Base-by-base conservation (phyloP, 1,140 invertebrate species). In the Polyergus mexicanus region DNA sequence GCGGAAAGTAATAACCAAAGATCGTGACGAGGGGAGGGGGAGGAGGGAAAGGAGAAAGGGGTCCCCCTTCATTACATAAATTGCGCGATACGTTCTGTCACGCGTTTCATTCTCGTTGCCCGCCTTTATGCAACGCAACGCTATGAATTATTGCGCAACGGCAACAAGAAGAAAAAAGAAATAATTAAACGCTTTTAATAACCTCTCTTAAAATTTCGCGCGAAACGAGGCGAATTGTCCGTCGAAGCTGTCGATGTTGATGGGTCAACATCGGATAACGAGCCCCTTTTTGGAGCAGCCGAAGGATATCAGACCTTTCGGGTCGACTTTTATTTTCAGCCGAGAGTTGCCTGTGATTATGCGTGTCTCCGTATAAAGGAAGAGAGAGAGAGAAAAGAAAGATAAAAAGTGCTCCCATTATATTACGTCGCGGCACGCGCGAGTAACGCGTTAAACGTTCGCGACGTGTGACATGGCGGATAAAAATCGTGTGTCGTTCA, bases 161-260 rank as follows among this genome's bases (percentile, higher is more conserved):
- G 47, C 19, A 68, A 44, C 16, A 16, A 5, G 16, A 10, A 35
- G 3, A 32, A 60, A 60, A 19, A 13, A 74, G 78, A 77, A 32
- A 81, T 88, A 86, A 88, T 88, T 86, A 86, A 47, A 56, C 62
- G 44, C 54, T 54, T 51, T 68, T 75, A 88, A 88, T 86, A 47
- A 85, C 63, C 38, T 4, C 60, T 54, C 62, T 56, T 86, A 76
- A 58, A 83, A 86, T 81, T 85, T 74, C 81, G 6, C 38, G 77
- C n/a, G 38, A 60, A 84, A 86, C 65, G 28, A 65, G 58, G 25
- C 62, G 65, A 47, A 80, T 71, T 38, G 41, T 60, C 44, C 74
- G 58, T n/a, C 58, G 86, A 69, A 1, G 51, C 56, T 62, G 63
- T 77, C 86, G 51, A 71, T 56, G 56, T 38, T 44, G 44, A 66